A percentile compares a stretch with the other conserved stretches of the same genome.
Evolutionary conservation across 2,888 invertebrate genomes (phyloP).

Genomic region (Spilosoma lubricipeda): DNA sequence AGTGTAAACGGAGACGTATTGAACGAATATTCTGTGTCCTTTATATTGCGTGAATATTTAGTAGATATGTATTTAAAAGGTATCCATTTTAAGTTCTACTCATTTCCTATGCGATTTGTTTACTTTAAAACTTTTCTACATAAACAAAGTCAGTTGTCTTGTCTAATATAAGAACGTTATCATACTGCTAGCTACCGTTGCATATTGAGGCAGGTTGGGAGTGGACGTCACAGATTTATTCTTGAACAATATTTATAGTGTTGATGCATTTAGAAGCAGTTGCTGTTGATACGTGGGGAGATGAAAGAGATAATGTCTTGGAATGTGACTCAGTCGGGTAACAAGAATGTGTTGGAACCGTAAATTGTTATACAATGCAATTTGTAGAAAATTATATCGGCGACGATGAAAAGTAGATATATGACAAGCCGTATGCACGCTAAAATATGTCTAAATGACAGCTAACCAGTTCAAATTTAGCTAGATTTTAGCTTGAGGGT

Average conservation of each 20-base stretch:
- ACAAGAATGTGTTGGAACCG: not conserved
- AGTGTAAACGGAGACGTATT: no score
- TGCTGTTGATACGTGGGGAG: not conserved
- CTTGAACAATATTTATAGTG: conserved; percentile 2
- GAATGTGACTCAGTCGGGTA: not conserved
- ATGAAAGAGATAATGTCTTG: not conserved
- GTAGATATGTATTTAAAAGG: not conserved
- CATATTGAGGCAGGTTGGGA: not conserved
- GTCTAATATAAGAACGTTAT: not conserved
- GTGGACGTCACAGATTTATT: not conserved
- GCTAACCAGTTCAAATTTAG: not conserved
- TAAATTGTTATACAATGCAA: not conserved
- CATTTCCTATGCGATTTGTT: not conserved
- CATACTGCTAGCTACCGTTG: not conserved
- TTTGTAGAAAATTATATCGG: not conserved
- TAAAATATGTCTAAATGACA: not conserved
- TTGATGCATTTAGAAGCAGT: not conserved
- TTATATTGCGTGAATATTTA: not conserved
- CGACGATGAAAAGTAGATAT: not conserved
- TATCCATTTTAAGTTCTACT: not conserved
- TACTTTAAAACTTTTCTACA: not conserved
- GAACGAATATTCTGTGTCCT: not conserved
- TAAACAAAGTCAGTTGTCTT: not conserved
- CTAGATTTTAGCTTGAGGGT: not conserved
- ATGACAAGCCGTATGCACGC: not conserved